Base-by-base conservation (phyloP, 1,140 invertebrate species). In the Uloborus diversus region DNA sequence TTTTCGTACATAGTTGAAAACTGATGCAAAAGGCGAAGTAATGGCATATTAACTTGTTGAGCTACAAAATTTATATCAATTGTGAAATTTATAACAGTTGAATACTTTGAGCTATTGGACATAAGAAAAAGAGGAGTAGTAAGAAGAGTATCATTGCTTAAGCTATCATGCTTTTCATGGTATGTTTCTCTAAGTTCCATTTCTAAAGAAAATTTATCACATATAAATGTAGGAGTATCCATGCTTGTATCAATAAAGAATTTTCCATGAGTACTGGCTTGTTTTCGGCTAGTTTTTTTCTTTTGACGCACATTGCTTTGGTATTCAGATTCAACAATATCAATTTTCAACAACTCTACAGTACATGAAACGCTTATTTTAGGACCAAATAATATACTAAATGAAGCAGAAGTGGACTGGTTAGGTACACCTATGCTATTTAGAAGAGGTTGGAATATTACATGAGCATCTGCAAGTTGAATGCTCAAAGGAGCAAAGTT, bases 1-100 rank as follows among this genome's bases (percentile, higher is more conserved):
- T 98, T 98, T 86, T 96, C 94, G 87, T 98, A 97, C 95, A 99
- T 97, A 81, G 96, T 97, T 82, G 93, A 94, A 82, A 99, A 96
- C 88, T 99, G 97, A 89, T 98, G 96, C 47, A 98, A 88, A 27
- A 99, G 89, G 70, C 97, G 88, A 27, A 99, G 86, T 42, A 99
- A 87, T 0, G 96, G 96, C 96, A 99, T 98, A 85, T 98, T 98
- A 7, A 96, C 92, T 89, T 92, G 93, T 84, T 96, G 95, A 70
- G 93, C 94, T 83, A 96, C 95, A 83, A 94, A 95, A 61, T 93
- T 89, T 37, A 96, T 90, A 86, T 93, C 94, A 14, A 96, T 88
- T 84, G 92, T 95, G 84, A 96, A 94, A 85, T 96, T 96, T 42
- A 96, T 90, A 82, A 94, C 91, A 82, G 92, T 95, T 14, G 93